Conservation (phyloP, 2,888 invertebrate genomes). For the Epinotia nisella region DNA sequence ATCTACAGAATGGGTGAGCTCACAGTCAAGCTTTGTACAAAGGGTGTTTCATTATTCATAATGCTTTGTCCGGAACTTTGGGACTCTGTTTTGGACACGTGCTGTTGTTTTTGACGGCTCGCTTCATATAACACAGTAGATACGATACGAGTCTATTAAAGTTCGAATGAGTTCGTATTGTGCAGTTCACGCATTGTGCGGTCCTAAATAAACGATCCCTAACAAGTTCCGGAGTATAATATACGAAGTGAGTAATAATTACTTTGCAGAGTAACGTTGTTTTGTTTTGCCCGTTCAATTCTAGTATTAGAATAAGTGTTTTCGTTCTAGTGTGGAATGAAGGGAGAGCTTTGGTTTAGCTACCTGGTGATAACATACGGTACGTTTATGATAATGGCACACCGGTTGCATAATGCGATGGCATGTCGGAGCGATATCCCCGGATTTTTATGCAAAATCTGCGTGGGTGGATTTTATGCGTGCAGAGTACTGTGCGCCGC, state of each 20-base stretch:
- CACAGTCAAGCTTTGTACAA: conserved; percentile 60
- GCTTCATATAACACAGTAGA: conserved; percentile 47
- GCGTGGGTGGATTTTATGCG: conserved; percentile 66
- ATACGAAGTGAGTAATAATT: conserved; percentile 22
- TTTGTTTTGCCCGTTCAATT: conserved; percentile 14
- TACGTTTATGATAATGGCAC: conserved; percentile 72
- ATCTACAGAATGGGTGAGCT: conserved; percentile 47
- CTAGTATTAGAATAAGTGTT: conserved; percentile 17
- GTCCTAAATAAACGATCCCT: conserved; percentile 50
- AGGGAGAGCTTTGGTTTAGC: conserved; percentile 34
- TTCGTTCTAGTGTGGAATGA: conserved; percentile 13
- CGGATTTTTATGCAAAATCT: conserved; percentile 70
- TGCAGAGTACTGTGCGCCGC: conserved; percentile 45
- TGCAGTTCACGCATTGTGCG: conserved; percentile 19
- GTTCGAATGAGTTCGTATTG: conserved; percentile 45
- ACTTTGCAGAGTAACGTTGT: conserved; percentile 4
- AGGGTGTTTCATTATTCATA: conserved; percentile 82
- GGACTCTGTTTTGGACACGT: conserved; percentile 68
- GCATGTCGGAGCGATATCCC: conserved; percentile 62
- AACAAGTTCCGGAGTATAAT: neutral
- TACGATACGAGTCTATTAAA: conserved; percentile 38
- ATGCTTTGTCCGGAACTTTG: conserved; percentile 76
- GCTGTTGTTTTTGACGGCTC: conserved; percentile 72
- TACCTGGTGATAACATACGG: conserved; percentile 34
- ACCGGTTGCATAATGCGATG: conserved; percentile 78